Percentiles rank a stretch among this genome's conserved stretches.
These are phyloP conservation scores for Lepidocyrtoides sp. DNA, from an alignment of 2,888 invertebrate species.

Conservation along the genomic window DNA sequence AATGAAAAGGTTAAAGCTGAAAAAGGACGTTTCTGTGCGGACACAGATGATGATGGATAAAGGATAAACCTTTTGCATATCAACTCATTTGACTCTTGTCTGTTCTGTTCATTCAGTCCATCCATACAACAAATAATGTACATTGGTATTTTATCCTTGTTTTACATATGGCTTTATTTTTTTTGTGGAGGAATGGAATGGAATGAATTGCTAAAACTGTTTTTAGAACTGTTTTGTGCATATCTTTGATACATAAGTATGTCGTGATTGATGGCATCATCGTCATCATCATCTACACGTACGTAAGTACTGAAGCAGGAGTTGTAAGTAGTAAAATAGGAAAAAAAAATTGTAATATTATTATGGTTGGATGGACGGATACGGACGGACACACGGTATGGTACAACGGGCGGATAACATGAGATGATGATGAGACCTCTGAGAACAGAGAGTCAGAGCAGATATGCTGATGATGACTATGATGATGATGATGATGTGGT, in stretches of 20 bases:
- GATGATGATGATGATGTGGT: not conserved
- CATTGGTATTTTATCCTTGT: not conserved
- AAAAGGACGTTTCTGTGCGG: conserved; percentile 65
- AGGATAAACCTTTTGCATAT: conserved; percentile 54
- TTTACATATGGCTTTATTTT: not conserved
- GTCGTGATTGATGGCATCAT: conserved; percentile 69
- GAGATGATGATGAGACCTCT: too few relatives aligned
- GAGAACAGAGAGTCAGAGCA: not conserved
- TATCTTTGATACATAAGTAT: conserved; percentile 27
- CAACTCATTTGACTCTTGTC: not conserved
- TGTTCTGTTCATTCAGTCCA: too few relatives aligned
- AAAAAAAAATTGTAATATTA: too few relatives aligned
- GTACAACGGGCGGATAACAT: conserved; percentile 63
- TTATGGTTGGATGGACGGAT: conserved; percentile 33
- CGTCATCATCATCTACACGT: not conserved
- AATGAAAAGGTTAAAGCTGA: conserved; percentile 52
- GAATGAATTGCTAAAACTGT: not conserved
- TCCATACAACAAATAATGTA: too few relatives aligned
- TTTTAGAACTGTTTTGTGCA: not conserved
- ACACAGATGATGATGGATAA: conserved; percentile 35
- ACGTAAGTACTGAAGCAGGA: not conserved
- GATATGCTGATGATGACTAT: not conserved
- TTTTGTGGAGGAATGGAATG: not conserved
- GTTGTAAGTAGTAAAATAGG: too few relatives aligned
- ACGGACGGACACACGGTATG: conserved; percentile 22